Evolutionary conservation across 2,888 invertebrate species (phyloP).

Genomic region (Pinctada fucata): DNA sequence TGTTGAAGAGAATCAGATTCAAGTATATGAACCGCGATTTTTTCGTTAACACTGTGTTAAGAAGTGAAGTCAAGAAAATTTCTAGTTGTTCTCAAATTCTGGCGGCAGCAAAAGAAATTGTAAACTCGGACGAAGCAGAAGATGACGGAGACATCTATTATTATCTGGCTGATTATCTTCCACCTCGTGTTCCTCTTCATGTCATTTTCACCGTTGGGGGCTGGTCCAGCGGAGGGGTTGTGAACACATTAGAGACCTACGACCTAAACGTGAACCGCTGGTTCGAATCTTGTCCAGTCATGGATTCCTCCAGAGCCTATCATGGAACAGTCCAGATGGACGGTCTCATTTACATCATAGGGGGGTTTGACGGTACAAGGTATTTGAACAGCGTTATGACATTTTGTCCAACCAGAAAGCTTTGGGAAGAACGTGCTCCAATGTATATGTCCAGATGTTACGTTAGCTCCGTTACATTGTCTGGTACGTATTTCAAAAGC

Average conservation of each 20-base stretch:
- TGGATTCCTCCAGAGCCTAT: slow-evolving; percentile 87
- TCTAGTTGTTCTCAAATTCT: slow-evolving; percentile 21
- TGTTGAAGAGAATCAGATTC: slow-evolving; percentile 63
- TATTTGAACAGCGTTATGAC: slow-evolving; percentile 77
- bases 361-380: slow-evolving; percentile 78
- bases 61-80: slow-evolving; percentile 17
- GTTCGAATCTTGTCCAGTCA: slow-evolving; percentile 82
- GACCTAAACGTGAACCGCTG: slow-evolving; percentile 83
- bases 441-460: slow-evolving; percentile 78
- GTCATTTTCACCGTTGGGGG: slow-evolving; percentile 91
- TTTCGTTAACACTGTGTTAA: slow-evolving; percentile 39
- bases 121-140: slow-evolving; percentile 34
- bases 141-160: background rate
- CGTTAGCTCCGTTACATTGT: slow-evolving; percentile 82
- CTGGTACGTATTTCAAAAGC: slow-evolving; percentile 45
- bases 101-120: slow-evolving; percentile 20
- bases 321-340: slow-evolving; percentile 82
- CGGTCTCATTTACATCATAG: slow-evolving; percentile 77
- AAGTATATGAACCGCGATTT: slow-evolving; percentile 52
- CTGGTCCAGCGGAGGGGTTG: slow-evolving; percentile 85
- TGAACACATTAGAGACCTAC: slow-evolving; percentile 77
- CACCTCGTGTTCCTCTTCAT: slow-evolving; percentile 89
- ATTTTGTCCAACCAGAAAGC: slow-evolving; percentile 70
- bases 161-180: slow-evolving; percentile 18
- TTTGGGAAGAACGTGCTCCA: slow-evolving; percentile 77